Conservation (phyloP, 2,797 vertebrate genomes). For the Cirrhinus molitorella region DNA sequence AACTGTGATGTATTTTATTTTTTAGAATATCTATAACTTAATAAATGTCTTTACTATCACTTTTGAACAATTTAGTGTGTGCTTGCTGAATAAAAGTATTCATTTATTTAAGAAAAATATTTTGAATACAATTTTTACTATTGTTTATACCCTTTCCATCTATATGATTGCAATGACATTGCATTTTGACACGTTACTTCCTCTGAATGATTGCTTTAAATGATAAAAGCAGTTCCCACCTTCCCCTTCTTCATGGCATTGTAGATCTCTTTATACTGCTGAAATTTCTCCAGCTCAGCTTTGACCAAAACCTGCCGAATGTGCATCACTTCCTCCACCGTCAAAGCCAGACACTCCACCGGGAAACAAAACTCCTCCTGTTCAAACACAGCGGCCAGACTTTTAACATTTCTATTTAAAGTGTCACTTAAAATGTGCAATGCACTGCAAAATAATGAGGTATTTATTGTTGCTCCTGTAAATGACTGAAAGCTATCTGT, state of each 20-base stretch:
- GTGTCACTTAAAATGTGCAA: too few species aligned
- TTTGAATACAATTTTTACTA: not conserved
- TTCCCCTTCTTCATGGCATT: constrained; percentile 98
- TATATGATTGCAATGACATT: not conserved
- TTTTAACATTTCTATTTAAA: too few species aligned
- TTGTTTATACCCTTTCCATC: not conserved
- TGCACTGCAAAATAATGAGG: not conserved
- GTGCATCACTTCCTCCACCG: constrained; percentile 99
- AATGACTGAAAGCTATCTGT: not conserved
- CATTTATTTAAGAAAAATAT: not conserved
- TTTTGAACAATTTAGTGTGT: too few species aligned
- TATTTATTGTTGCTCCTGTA: not conserved
- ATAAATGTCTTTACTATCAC: not conserved
- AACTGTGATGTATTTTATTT: not conserved
- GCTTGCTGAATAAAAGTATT: not conserved
- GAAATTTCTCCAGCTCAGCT: constrained; percentile 98
- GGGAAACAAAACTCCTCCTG: constrained; percentile 99
- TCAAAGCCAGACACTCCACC: constrained; percentile 94
- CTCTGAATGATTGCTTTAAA: not conserved
- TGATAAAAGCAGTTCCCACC: constrained; percentile 75
- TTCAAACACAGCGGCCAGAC: constrained; percentile 55
- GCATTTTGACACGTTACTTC: not conserved
- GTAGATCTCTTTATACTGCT: constrained; percentile 98
- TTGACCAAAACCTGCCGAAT: constrained; percentile 98
- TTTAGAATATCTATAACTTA: not conserved